Percentiles rank a stretch among this genome's conserved stretches.
Conservation (phyloP, 2,797 vertebrate species). For the Morus bassanus region DNA sequence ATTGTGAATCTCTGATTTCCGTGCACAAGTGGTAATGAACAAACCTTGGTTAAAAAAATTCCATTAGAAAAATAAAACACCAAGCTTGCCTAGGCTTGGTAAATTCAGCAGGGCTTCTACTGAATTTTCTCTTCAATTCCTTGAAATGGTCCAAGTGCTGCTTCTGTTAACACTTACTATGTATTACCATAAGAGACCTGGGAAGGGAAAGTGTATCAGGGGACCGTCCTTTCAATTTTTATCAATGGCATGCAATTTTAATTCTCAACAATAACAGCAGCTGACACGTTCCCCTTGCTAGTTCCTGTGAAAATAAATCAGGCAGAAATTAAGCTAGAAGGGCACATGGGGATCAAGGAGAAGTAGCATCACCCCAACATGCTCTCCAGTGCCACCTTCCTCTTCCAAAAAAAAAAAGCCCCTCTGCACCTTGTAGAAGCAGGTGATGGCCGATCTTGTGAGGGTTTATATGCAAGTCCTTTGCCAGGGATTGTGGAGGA, state of each 20-base stretch:
- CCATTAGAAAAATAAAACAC: conserved; percentile 20
- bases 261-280: not conserved
- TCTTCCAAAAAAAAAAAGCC: no score
- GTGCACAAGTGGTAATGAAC: not conserved
- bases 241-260: not conserved
- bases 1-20: conserved; percentile 3
- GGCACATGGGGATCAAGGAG: not conserved
- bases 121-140: conserved; percentile 23
- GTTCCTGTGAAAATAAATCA: not conserved
- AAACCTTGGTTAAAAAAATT: not conserved
- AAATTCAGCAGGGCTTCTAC: conserved; percentile 9
- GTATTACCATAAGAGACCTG: not conserved
- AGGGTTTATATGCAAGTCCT: not conserved
- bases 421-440: not conserved
- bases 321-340: not conserved
- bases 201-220: not conserved
- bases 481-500: no score
- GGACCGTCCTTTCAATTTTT: not conserved
- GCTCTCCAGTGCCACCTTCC: not conserved
- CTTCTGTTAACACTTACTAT: not conserved
- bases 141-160: not conserved
- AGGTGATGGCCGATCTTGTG: not conserved
- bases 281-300: not conserved
- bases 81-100: conserved; percentile 15
- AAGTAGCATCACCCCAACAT: accelerated